Evolutionary conservation across 2,888 invertebrate genomes (phyloP).

Genomic region (Ceramica pisi): DNA sequence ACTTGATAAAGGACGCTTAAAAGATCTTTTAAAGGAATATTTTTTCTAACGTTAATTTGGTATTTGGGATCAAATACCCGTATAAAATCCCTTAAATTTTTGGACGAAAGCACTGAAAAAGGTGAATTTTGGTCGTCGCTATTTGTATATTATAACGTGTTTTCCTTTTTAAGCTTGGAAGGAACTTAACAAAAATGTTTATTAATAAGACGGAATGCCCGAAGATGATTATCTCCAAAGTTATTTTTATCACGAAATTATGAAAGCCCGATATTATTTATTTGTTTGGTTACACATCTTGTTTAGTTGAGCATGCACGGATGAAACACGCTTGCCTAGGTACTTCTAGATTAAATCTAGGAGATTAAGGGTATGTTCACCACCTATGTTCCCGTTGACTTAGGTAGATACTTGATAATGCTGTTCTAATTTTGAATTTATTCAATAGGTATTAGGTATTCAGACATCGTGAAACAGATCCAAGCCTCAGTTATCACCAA

Average conservation of each 20-base stretch:
- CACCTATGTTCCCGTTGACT: too few relatives aligned
- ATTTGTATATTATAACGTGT: slow-evolving; percentile 7
- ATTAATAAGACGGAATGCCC: not conserved
- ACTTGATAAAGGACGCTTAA: slow-evolving; percentile 41
- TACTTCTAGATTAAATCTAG: too few relatives aligned
- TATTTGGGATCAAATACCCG: slow-evolving; percentile 61
- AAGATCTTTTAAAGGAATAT: slow-evolving; percentile 52
- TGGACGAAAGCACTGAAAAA: slow-evolving; percentile 26
- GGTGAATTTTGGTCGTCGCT: slow-evolving; percentile 27
- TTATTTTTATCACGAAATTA: not conserved
- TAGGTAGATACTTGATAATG: too few relatives aligned
- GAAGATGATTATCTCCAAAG: not conserved
- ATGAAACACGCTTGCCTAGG: not conserved
- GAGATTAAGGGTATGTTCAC: too few relatives aligned
- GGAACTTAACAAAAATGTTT: slow-evolving; percentile 9
- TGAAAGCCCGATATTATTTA: too few relatives aligned
- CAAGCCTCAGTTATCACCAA: too few relatives aligned
- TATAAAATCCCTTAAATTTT: slow-evolving; percentile 49
- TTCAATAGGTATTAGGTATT: too few relatives aligned
- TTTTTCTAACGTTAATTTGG: slow-evolving; percentile 57
- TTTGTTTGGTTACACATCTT: too few relatives aligned
- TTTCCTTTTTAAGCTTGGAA: slow-evolving; percentile 11
- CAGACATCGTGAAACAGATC: too few relatives aligned
- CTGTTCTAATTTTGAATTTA: too few relatives aligned
- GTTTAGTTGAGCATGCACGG: too few relatives aligned